phyloP scores from a whole-genome alignment of 2,797 vertebrate genomes.

The Austrolebias charrua region DNA sequence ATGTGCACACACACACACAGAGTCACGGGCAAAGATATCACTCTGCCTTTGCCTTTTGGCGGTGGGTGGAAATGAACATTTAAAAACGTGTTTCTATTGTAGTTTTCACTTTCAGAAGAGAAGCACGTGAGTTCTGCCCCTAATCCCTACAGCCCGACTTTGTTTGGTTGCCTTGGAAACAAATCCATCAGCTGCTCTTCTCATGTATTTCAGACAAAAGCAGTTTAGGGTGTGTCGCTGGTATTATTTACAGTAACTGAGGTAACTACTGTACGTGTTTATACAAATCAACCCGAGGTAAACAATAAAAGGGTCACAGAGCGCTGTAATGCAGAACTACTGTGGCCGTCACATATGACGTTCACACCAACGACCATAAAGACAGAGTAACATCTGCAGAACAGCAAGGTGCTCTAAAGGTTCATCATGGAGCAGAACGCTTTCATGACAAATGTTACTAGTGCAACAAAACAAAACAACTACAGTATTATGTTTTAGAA shows the following conservation, averaged over 20 bases:
- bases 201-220: conserved; percentile 3
- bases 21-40: no score
- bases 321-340: no score
- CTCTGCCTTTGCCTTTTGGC: no score
- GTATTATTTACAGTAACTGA: conserved; percentile 9
- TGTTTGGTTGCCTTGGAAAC: not conserved
- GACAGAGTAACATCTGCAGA: no score
- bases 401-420: not conserved
- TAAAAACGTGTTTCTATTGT: no score
- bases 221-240: not conserved
- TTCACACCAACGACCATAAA: not conserved
- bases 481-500: no score
- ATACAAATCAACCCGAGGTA: not conserved
- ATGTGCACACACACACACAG: no score
- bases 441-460: not conserved
- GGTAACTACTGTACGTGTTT: not conserved
- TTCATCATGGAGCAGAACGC: no score
- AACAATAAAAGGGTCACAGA: not conserved
- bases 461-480: no score
- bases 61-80: no score
- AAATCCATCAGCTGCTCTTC: not conserved
- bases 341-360: not conserved
- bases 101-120: not conserved
- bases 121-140: not conserved
- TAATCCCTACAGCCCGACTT: not conserved